Evolutionary conservation across 2,888 invertebrate species (phyloP).

Genomic region (Temnothorax rugatulus): DNA sequence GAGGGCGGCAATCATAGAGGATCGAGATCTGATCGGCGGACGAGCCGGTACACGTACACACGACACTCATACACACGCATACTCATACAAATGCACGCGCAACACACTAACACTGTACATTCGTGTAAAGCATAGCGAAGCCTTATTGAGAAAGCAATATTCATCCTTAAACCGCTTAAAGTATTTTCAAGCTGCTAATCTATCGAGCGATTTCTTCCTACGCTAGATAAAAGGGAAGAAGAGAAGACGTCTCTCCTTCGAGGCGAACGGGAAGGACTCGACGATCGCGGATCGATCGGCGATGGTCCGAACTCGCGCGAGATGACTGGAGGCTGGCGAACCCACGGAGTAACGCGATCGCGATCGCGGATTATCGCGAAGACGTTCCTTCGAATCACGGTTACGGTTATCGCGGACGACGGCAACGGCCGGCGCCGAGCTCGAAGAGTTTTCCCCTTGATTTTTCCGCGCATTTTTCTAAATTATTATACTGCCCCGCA

Average conservation of each 20-base stretch:
- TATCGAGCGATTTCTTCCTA: conserved; percentile 73
- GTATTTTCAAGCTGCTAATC: conserved; percentile 77
- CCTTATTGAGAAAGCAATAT: conserved; percentile 85
- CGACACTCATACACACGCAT: background rate
- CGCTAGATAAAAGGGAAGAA: conserved; percentile 58
- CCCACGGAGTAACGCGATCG: conserved; percentile 61
- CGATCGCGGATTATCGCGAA: conserved; percentile 23
- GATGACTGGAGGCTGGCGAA: conserved; percentile 6
- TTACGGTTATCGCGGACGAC: background rate
- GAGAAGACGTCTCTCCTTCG: conserved; percentile 17
- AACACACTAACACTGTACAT: conserved; percentile 69
- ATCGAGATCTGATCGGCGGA: conserved; percentile 42
- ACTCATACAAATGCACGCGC: background rate
- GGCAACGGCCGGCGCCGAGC: background rate
- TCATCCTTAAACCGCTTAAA: conserved; percentile 76
- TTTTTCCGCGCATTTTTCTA: conserved; percentile 29
- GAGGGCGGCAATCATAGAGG: background rate
- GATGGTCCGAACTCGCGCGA: conserved; percentile 22
- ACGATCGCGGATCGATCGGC: conserved; percentile 29
- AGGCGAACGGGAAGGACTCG: conserved; percentile 15
- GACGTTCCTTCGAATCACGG: background rate
- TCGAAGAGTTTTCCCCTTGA: background rate
- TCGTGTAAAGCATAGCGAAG: conserved; percentile 81
- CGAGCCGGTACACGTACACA: conserved; percentile 9
- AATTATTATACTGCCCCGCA: conserved; percentile 1